These are phyloP conservation scores for Intellagama lesueurii DNA, from an alignment of 2,797 vertebrate genomes.

Conservation along the genomic window DNA sequence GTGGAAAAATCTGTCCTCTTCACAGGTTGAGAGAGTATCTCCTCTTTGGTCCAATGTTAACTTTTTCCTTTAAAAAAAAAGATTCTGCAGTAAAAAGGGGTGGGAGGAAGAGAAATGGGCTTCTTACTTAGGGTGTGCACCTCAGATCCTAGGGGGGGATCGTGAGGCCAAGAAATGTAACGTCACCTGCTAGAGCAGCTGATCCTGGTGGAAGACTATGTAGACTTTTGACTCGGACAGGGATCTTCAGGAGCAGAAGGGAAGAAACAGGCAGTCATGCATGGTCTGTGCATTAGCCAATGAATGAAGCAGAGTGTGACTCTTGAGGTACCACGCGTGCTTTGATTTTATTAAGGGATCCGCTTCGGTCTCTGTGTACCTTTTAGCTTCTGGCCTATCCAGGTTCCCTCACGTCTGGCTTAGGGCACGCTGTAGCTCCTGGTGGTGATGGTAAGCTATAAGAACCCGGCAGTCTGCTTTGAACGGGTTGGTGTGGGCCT, in stretches of 20 bases:
- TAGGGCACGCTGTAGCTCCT: neutral
- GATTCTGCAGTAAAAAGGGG: neutral
- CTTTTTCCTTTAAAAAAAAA: neutral
- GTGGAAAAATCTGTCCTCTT: neutral
- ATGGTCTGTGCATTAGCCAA: neutral
- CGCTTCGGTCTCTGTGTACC: neutral
- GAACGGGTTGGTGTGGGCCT: neutral
- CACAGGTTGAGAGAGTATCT: neutral
- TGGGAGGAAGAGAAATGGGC: neutral
- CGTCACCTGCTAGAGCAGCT: neutral
- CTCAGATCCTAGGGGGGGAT: neutral
- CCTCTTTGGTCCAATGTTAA: neutral
- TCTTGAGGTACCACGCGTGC: accelerated
- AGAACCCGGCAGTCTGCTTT: neutral
- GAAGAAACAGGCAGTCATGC: neutral
- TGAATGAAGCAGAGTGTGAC: neutral
- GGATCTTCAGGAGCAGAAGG: too few relatives aligned
- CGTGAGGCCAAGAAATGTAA: neutral
- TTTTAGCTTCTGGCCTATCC: neutral
- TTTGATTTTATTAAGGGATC: neutral
- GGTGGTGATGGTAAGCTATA: too few relatives aligned
- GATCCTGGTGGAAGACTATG: neutral
- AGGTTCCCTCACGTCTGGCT: neutral
- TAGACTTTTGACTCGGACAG: neutral
- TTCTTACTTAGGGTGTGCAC: neutral